Evolutionary conservation across 2,113 vertebrate species (phyloP).

Genomic region (Callipepla californica): DNA sequence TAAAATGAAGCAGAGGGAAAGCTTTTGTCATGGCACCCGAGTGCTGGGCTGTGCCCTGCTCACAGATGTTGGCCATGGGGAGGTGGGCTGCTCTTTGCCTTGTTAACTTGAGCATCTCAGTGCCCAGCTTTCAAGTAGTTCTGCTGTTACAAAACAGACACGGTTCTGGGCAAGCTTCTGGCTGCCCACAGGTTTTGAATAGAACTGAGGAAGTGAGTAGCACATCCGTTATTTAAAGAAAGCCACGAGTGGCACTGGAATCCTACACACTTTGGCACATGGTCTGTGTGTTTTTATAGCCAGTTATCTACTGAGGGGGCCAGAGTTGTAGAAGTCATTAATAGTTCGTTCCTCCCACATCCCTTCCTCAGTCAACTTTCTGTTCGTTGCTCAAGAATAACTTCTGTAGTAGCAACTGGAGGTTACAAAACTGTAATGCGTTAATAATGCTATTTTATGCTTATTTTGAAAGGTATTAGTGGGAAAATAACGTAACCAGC

Average conservation of each 20-base stretch:
- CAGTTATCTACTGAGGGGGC: background rate
- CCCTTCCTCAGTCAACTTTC: background rate
- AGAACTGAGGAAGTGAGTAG: slow-evolving; percentile 29
- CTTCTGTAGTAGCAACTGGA: background rate
- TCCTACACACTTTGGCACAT: background rate
- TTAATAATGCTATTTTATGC: background rate
- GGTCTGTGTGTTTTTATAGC: background rate
- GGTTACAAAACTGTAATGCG: background rate
- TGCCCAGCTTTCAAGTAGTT: background rate
- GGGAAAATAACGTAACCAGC: background rate
- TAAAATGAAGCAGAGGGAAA: background rate
- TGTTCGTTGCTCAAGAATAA: background rate
- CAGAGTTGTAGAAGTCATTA: background rate
- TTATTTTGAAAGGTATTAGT: background rate
- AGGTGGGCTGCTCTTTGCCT: background rate
- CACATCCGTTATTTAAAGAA: slow-evolving; percentile 10
- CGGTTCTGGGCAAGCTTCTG: background rate
- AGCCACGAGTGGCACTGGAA: background rate
- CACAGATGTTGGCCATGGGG: accelerated
- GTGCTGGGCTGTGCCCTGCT: background rate
- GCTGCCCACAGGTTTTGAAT: slow-evolving; percentile 21
- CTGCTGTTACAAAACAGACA: background rate
- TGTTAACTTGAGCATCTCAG: background rate
- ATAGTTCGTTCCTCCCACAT: background rate
- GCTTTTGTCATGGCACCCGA: background rate